Percentiles rank a stretch among this genome's conserved stretches.
Evolutionary conservation across 2,113 vertebrate genomes (phyloP).

Genomic region (Prinia subflava): DNA sequence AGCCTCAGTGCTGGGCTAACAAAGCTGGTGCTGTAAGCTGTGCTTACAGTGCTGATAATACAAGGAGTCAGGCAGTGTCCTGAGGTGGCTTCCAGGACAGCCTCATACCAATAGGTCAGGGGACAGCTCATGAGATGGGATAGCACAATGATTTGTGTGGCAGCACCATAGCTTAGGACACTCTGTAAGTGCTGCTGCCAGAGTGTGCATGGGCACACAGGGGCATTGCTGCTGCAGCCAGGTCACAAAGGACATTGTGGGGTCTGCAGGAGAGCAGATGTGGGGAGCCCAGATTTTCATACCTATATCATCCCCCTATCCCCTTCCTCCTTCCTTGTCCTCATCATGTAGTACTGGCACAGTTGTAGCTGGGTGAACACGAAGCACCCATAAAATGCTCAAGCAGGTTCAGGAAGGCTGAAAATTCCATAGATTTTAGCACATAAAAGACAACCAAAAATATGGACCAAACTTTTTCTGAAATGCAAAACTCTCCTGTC

Average conservation of each 20-base stretch:
- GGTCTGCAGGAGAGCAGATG: neutral
- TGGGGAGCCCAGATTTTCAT: neutral
- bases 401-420: neutral
- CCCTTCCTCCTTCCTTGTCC: neutral
- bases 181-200: neutral
- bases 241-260: neutral
- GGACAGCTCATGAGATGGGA: neutral
- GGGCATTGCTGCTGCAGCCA: neutral
- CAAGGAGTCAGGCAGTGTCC: neutral
- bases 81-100: neutral
- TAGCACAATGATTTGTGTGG: neutral
- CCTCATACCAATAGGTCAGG: no score
- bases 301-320: neutral
- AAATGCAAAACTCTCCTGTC: neutral
- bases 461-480: neutral
- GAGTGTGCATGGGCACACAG: neutral
- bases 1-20: neutral
- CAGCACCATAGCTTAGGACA: accelerated
- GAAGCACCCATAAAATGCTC: accelerated
- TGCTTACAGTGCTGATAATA: neutral
- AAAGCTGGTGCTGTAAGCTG: neutral
- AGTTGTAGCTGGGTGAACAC: neutral
- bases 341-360: neutral
- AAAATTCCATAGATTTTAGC: neutral
- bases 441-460: neutral